Evolutionary conservation across 2,888 invertebrate genomes (phyloP), one percentile per base, ranked within the genome.

Genomic region (Rhabditoides inermis): DNA sequence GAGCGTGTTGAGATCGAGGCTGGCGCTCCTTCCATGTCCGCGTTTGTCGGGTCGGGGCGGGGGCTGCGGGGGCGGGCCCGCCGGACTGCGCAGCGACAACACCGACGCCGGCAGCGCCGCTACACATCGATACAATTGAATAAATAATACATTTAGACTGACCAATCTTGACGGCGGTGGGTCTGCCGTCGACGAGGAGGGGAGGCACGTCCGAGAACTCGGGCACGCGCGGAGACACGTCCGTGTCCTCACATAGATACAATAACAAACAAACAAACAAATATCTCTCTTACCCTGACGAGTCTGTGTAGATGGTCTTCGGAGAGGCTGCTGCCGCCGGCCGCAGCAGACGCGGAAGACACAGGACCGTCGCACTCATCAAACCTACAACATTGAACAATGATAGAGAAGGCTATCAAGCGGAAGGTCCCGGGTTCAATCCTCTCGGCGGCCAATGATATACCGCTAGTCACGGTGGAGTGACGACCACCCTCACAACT

Each of bases 11-110:
- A 74, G 55, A 51, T 74, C 74, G 15, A 74, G 50, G 45, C 70
- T 70, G 6, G 68, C 72, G 49, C 68, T 69, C 35, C 74, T 51
- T 32, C 61, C 68, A 47, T 74, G 74, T 6, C 72, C 70, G 32
- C 54, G 48, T 39, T 66, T 64, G 18, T 53, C 45, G 4, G 70
- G 67, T 6, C 75, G 63, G 2, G 64, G 61, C 20, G 75, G 75
- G 2, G 75, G 75, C 20, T 56, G 55, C 22, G 75, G 75, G 28
- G 75, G 75, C 10, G 75, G 75, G 12, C 75, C 75, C 28, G 59
- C 52, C 36, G 66, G 66, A 42, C 60, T 60, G 46, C 61, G 60
- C 3, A 66, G 49, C 2, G 63, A 60, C 6, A 65, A 39, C 23
- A 63, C 41, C 22, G 50, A 46, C 10, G 53, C 52, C 20, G 55